Conservation (phyloP, 1,140 invertebrate species). For the Harpegnathos saltator region DNA sequence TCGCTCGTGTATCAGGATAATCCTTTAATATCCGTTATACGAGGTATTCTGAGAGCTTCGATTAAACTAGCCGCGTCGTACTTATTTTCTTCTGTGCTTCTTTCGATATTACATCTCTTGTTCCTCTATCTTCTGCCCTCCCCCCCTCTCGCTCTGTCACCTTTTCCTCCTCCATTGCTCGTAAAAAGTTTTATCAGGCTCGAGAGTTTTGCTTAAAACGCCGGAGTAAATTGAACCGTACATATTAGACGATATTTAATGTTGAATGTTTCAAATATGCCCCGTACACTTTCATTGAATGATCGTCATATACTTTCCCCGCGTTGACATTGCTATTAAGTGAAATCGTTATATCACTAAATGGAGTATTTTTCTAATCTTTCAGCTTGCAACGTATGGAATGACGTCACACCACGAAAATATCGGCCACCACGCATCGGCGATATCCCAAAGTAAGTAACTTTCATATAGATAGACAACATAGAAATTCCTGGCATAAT, state of each 20-base stretch:
- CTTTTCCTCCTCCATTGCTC: background rate
- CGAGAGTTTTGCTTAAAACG: slow-evolving; percentile 17
- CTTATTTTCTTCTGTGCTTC: slow-evolving; percentile 18
- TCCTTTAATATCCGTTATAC: slow-evolving; percentile 41
- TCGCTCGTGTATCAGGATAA: slow-evolving; percentile 39
- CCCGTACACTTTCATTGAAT: background rate
- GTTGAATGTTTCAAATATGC: background rate
- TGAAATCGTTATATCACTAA: background rate
- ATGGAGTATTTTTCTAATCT: slow-evolving; percentile 49
- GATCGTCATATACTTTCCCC: background rate
- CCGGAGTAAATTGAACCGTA: background rate
- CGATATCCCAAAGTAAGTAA: slow-evolving; percentile 80
- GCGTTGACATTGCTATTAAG: background rate
- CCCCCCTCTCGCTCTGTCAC: too few species aligned
- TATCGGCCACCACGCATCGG: slow-evolving; percentile 80
- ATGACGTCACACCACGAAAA: slow-evolving; percentile 76
- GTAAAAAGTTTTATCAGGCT: background rate
- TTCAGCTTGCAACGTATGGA: slow-evolving; percentile 78
- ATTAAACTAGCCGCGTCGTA: slow-evolving; percentile 2
- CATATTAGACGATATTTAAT: background rate
- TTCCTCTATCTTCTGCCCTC: too few species aligned
- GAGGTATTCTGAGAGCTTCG: slow-evolving; percentile 24
- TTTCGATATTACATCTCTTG: slow-evolving; percentile 32
- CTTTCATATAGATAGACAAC: background rate
- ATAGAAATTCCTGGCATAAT: too few species aligned